Conservation (phyloP, 1,140 invertebrate genomes). For the Ylistrum balloti region DNA sequence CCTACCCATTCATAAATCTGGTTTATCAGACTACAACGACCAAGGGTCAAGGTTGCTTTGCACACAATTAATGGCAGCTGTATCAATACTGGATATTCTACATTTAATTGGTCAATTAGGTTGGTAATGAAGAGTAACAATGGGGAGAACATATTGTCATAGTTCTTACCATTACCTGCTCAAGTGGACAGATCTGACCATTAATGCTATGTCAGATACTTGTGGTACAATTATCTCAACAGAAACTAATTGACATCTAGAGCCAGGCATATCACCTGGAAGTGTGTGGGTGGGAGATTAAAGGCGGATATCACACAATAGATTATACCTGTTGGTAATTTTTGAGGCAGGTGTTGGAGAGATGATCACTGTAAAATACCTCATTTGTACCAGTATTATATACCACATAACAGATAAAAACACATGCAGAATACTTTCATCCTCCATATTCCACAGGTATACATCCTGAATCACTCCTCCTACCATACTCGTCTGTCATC, state of each 20-base stretch:
- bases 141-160: neutral
- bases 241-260: neutral
- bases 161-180: neutral
- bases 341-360: neutral
- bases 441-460: too few relatives aligned
- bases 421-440: too few relatives aligned
- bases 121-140: neutral
- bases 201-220: neutral
- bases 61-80: slow-evolving; percentile 25
- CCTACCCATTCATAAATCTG: neutral
- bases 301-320: neutral
- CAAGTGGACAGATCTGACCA: neutral
- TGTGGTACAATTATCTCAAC: neutral
- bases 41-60: neutral
- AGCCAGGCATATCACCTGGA: neutral
- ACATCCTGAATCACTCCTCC: too few relatives aligned
- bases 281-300: neutral
- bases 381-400: neutral
- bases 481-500: too few relatives aligned
- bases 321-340: neutral
- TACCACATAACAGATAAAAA: too few relatives aligned
- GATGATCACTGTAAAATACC: neutral
- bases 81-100: slow-evolving; percentile 7
- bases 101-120: neutral
- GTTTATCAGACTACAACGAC: neutral